Evolutionary conservation across 2,888 invertebrate genomes (phyloP).

Genomic region (Watsonalla binaria): DNA sequence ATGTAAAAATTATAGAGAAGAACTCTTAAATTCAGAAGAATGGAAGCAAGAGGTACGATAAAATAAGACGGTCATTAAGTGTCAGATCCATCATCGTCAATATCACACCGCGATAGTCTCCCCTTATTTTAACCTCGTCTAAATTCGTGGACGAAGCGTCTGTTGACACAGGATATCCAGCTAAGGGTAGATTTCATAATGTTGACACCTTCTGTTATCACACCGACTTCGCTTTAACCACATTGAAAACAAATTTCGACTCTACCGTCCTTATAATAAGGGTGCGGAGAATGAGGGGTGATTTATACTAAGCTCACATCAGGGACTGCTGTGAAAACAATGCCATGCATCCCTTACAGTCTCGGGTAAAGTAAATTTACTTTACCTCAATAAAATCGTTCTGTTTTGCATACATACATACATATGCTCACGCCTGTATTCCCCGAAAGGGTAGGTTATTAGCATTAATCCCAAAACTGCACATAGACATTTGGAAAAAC

Average conservation of each 20-base stretch:
- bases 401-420: no score
- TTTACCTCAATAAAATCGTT: background rate
- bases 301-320: slow-evolving; percentile 13
- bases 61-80: background rate
- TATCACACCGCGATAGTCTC: slow-evolving; percentile 14
- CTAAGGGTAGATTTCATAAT: slow-evolving; percentile 39
- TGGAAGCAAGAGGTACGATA: background rate
- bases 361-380: background rate
- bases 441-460: no score
- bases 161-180: slow-evolving; percentile 55
- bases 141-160: slow-evolving; percentile 22
- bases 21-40: no score
- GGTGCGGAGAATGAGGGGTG: slow-evolving; percentile 5
- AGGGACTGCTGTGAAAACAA: slow-evolving; percentile 46
- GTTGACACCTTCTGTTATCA: slow-evolving; percentile 62
- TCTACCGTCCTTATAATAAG: slow-evolving; percentile 5
- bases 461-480: no score
- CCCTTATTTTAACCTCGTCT: slow-evolving; percentile 10
- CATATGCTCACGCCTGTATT: no score
- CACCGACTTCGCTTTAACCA: slow-evolving; percentile 29
- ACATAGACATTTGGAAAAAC: no score
- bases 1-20: no score
- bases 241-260: slow-evolving; percentile 10
- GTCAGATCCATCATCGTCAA: slow-evolving; percentile 8
- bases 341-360: slow-evolving; percentile 12